Evolutionary conservation across 1,140 invertebrate genomes (phyloP).

Genomic region (Trichonephila clavipes): DNA sequence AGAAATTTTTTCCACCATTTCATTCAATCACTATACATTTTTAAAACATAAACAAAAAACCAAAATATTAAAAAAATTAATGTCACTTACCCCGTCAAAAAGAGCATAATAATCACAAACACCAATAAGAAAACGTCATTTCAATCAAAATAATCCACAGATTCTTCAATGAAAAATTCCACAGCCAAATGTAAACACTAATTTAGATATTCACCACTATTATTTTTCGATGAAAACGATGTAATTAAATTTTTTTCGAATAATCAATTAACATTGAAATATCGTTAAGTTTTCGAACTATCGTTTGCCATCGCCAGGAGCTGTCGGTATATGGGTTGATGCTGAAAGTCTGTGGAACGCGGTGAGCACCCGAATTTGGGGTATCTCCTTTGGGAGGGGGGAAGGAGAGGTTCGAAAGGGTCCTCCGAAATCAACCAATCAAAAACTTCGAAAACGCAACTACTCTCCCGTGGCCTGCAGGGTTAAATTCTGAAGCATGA

Average conservation of each 20-base stretch:
- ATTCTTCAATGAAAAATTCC: neutral
- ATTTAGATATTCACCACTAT: neutral
- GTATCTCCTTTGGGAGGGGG: constrained; percentile 42
- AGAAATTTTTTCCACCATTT: too few species aligned
- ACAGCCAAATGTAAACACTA: neutral
- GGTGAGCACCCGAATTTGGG: constrained; percentile 54
- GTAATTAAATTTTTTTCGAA: neutral
- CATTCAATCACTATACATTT: neutral
- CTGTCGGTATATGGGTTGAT: constrained; percentile 59
- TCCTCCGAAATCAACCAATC: constrained; percentile 46
- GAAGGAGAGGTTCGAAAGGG: constrained; percentile 19
- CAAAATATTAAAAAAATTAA: neutral
- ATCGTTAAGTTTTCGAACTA: constrained; percentile 2
- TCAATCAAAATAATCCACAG: neutral
- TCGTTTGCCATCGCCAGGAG: constrained; percentile 37
- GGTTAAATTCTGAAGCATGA: neutral
- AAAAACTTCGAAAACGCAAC: neutral
- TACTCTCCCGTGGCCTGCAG: neutral
- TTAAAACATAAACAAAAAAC: neutral
- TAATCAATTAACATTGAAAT: neutral
- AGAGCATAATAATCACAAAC: neutral
- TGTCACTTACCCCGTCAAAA: neutral
- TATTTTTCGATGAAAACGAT: neutral
- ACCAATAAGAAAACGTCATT: neutral
- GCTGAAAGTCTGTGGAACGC: constrained; percentile 56